phyloP scores from a whole-genome alignment of 2,113 vertebrate species.

The Chaetops frenatus region DNA sequence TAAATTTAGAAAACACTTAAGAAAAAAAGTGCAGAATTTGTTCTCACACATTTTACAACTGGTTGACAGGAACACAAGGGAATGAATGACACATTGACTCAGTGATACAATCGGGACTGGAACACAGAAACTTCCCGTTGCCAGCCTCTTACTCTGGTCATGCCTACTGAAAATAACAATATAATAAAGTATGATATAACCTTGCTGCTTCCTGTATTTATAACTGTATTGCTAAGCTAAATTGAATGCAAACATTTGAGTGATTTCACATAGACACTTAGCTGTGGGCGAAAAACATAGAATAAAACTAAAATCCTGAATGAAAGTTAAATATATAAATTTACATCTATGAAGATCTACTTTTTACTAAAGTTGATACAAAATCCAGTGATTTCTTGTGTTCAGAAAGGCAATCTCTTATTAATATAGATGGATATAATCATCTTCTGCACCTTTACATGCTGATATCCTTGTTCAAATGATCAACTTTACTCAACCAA shows the following conservation, averaged over 20 bases:
- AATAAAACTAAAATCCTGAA: neutral
- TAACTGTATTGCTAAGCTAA: neutral
- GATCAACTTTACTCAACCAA: neutral
- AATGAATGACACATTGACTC: conserved; percentile 62
- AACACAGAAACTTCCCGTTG: conserved; percentile 24
- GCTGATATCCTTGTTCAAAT: neutral
- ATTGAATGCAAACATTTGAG: neutral
- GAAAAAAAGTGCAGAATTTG: conserved; percentile 51
- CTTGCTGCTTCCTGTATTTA: conserved; percentile 8
- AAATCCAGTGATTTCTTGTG: neutral
- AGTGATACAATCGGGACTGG: conserved; percentile 56
- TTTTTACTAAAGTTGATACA: neutral
- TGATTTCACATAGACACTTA: neutral
- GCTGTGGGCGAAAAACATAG: neutral
- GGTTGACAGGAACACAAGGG: conserved; percentile 62
- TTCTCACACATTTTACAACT: conserved; percentile 59
- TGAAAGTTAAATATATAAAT: neutral
- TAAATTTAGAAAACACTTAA: conserved; percentile 57
- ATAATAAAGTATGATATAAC: conserved; percentile 30
- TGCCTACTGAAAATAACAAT: conserved; percentile 29
- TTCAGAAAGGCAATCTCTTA: neutral
- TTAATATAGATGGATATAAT: neutral
- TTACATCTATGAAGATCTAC: neutral
- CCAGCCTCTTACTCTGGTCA: conserved; percentile 7
- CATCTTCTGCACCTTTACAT: neutral